Percentiles rank a stretch among this genome's conserved stretches.
These are phyloP conservation scores for Spongilla lacustris DNA, from an alignment of 37 sponge, comb jelly and placozoan genomes.

Conservation along the genomic window DNA sequence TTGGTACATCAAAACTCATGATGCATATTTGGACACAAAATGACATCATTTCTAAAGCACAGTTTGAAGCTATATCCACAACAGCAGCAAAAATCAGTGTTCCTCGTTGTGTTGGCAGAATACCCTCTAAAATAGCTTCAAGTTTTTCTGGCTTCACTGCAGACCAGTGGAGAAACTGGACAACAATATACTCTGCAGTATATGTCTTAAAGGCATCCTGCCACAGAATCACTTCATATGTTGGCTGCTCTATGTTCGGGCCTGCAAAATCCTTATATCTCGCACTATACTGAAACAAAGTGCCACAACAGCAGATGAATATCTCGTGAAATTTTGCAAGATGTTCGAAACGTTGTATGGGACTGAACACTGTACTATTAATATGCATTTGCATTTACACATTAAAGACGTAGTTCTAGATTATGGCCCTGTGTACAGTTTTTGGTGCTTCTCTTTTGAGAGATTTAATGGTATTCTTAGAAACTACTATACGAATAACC, in stretches of 20 bases:
- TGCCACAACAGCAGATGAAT: constrained; percentile 9
- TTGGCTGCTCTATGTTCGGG: constrained; percentile 14
- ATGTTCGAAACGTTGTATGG: constrained; percentile 18
- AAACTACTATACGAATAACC: constrained; percentile 5
- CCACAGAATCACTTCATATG: constrained; percentile 6
- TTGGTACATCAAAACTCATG: not conserved
- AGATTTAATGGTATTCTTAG: constrained; percentile 48
- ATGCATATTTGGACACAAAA: not conserved
- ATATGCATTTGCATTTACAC: constrained; percentile 45
- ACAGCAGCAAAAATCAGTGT: too few species aligned
- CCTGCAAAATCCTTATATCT: not conserved
- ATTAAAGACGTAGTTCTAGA: constrained; percentile 24
- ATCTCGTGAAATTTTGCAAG: not conserved
- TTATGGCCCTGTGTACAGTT: constrained; percentile 37
- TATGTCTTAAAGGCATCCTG: not conserved
- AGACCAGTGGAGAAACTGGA: constrained; percentile 58
- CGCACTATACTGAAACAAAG: not conserved
- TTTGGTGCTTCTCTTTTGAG: constrained; percentile 57
- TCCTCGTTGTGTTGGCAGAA: not conserved
- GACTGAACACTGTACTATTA: constrained; percentile 8
- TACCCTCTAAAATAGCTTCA: not conserved
- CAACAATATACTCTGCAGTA: not conserved
- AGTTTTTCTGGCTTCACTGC: constrained; percentile 36
- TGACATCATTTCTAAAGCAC: not conserved
- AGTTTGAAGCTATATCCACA: not conserved